phyloP scores from a whole-genome alignment of 1,140 invertebrate genomes.

The Philotrypesis tridentata region DNA sequence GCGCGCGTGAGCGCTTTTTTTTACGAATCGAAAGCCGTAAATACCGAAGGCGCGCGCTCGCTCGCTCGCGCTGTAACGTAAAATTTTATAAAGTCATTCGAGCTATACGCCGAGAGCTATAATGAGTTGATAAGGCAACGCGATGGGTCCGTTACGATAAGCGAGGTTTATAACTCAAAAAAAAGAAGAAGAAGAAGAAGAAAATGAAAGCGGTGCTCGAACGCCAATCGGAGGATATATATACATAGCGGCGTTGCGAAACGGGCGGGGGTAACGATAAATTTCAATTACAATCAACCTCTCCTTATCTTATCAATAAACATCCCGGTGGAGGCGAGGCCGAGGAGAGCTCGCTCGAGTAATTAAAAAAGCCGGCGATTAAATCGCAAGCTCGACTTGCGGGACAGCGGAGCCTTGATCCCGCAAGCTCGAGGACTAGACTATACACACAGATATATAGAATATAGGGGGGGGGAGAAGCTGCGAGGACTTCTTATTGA shows the following conservation, averaged over 20 bases:
- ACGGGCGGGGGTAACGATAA: too few species aligned
- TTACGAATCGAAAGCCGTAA: background rate
- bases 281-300: too few species aligned
- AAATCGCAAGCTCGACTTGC: too few species aligned
- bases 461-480: background rate
- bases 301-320: too few species aligned
- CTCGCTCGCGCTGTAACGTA: background rate
- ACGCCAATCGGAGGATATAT: too few species aligned
- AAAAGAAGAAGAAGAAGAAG: background rate
- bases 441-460: too few species aligned
- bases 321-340: too few species aligned
- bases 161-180: background rate
- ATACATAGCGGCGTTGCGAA: too few species aligned
- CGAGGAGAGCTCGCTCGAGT: too few species aligned
- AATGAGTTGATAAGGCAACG: background rate
- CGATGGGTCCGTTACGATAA: background rate
- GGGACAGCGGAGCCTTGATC: too few species aligned
- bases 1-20: background rate
- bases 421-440: background rate
- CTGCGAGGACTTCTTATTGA: background rate
- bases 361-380: too few species aligned
- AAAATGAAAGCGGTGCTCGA: too few species aligned
- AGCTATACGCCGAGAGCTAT: background rate
- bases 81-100: background rate
- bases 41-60: background rate